Conservation (phyloP, 2,113 vertebrate species). For the Nothoprocta pentlandii region DNA sequence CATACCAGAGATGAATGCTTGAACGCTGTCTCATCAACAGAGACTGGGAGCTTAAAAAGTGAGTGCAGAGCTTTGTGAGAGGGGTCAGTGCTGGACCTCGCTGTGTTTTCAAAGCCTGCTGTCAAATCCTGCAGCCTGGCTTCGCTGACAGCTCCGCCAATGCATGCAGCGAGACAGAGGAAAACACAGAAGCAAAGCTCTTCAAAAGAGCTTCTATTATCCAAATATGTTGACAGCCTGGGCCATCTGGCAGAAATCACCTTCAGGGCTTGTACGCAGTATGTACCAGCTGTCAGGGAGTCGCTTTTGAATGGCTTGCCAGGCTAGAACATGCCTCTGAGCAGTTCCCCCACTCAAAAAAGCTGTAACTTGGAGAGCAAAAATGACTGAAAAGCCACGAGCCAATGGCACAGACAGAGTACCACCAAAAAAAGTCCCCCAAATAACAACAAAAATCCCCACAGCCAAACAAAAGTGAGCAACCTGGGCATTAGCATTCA, state of each 20-base stretch:
- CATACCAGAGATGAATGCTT: conserved; percentile 4
- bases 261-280: not conserved
- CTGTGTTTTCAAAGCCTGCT: not conserved
- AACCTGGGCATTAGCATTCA: not conserved
- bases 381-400: not conserved
- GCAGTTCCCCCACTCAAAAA: not conserved
- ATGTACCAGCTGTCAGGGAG: not conserved
- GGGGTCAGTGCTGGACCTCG: not conserved
- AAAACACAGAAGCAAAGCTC: not conserved
- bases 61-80: not conserved
- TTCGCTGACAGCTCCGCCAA: not conserved
- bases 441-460: not conserved
- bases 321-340: not conserved
- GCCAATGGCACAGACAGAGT: not conserved
- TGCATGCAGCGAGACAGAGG: not conserved
- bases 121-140: not conserved
- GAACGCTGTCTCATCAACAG: not conserved
- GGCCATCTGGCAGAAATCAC: not conserved
- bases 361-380: not conserved
- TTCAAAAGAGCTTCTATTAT: not conserved
- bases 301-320: not conserved
- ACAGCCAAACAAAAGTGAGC: too few species aligned
- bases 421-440: not conserved
- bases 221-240: not conserved
- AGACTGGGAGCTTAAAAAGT: not conserved